Evolutionary conservation across 2,797 vertebrate species (phyloP), one percentile per base, ranked within the genome.

Genomic region (Sebastes diploproa): DNA sequence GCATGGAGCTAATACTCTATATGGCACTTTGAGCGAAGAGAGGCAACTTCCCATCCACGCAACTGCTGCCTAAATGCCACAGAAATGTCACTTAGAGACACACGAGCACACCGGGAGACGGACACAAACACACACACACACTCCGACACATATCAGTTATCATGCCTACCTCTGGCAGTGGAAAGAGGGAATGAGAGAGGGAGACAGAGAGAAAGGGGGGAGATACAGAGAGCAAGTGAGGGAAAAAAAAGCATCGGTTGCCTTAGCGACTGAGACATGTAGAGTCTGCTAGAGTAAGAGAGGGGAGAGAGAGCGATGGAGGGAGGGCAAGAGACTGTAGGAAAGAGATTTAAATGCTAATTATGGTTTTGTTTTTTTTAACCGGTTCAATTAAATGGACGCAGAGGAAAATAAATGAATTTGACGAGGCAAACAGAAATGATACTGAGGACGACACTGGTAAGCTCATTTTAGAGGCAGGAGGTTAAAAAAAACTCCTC

Each of bases 231-330:
- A 91, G 91, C 81, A 84, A 94, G 92, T 81, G 88, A 91, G 68
- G 38, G 30, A 75, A 93, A 94, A 94, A 95, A 95, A 95, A 93
- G 94, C 95, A 95, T 96, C 83, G 94, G 96, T 96, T 96, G 96
- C 96, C 96, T 87, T 96, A 95, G 96, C 93, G 95, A 96, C 96
- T 93, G 95, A 96, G 94, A 94, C 93, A 95, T 94, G 93, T 90
- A 94, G 93, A 93, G 92, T 92, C 91, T 89, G 75, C 74, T 65
- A 55, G 92, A 91, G 89, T 85, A 72, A 80, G 84, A 81, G 82
- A 78, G 84, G 68, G 72, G 88, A 90, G 90, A 89, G 91, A 88
- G 80, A 88, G 84, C 27, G 82, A 84, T 65, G 80, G 65, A 72
- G 84, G 81, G 91, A 86, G 89, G 88, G 89, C 80, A 90, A 76